phyloP scores from a whole-genome alignment of 2,113 vertebrate species.

The Coregonus clupeaformis region DNA sequence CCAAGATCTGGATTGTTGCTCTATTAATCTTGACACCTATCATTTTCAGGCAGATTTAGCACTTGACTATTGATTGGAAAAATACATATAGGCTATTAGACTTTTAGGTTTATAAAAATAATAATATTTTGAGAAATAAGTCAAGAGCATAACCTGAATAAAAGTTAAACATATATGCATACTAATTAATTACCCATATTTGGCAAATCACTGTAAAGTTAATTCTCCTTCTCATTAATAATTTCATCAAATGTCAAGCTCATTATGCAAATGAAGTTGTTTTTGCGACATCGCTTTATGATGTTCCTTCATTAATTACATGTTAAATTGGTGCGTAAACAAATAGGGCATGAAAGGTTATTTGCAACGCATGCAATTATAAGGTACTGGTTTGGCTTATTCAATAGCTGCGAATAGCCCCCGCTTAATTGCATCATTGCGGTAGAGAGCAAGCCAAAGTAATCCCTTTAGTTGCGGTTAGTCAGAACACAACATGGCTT shows the following conservation, averaged over 20 bases:
- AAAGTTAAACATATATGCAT: background rate
- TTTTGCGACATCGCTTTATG: slow-evolving; percentile 21
- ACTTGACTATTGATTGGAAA: too few relatives aligned
- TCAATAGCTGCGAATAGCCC: slow-evolving; percentile 55
- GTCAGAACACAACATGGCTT: too few relatives aligned
- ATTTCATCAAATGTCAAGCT: background rate
- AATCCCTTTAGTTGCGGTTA: too few relatives aligned
- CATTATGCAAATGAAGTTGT: slow-evolving; percentile 17
- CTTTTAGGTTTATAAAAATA: background rate
- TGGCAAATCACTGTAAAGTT: too few relatives aligned
- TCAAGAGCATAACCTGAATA: background rate
- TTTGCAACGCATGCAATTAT: slow-evolving; percentile 55
- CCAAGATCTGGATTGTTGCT: background rate
- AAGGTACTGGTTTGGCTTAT: slow-evolving; percentile 19
- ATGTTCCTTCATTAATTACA: slow-evolving; percentile 50
- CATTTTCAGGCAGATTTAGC: too few relatives aligned
- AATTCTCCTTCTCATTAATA: background rate
- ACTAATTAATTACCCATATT: background rate
- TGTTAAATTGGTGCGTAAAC: slow-evolving; percentile 54
- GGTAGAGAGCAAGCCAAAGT: too few relatives aligned
- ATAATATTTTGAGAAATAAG: background rate
- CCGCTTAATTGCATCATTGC: slow-evolving; percentile 68
- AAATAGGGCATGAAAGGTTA: slow-evolving; percentile 50
- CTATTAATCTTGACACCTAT: background rate
- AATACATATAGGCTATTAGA: too few relatives aligned